Percentiles rank a stretch among this genome's conserved stretches.
phyloP scores from a whole-genome alignment of 2,888 invertebrate genomes.

The Agonopterix heracliana region DNA sequence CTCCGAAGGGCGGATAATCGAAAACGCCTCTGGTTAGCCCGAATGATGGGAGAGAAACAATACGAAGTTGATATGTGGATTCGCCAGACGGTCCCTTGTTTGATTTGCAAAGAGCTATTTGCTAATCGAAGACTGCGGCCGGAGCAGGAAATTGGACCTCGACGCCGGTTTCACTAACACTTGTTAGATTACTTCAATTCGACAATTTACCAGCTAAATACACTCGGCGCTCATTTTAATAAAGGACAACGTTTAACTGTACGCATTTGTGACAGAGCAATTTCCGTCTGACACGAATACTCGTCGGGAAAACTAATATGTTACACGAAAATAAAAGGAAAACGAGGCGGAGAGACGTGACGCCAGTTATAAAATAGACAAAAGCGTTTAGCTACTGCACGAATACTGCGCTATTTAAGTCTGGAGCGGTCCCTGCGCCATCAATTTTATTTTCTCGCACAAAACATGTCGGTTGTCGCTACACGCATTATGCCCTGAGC shows the following conservation, averaged over 20 bases:
- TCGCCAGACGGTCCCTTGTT: conserved; percentile 67
- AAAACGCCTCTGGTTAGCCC: conserved; percentile 73
- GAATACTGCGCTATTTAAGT: conserved; percentile 69
- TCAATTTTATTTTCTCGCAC: conserved; percentile 76
- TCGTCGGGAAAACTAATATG: conserved; percentile 62
- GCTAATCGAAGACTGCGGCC: conserved; percentile 60
- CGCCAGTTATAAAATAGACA: conserved; percentile 69
- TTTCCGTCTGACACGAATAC: conserved; percentile 55
- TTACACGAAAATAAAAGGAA: conserved; percentile 55
- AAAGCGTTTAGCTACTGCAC: conserved; percentile 68
- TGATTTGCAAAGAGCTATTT: conserved; percentile 74
- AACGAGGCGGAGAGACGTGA: conserved; percentile 43
- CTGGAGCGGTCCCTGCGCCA: conserved; percentile 61
- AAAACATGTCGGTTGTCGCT: conserved; percentile 74
- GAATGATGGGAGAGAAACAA: conserved; percentile 69
- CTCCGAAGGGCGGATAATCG: conserved; percentile 70
- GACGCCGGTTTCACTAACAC: conserved; percentile 50
- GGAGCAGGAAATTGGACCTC: conserved; percentile 65
- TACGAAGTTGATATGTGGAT: conserved; percentile 74
- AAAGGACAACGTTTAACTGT: conserved; percentile 35
- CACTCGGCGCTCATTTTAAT: conserved; percentile 45
- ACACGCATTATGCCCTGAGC: conserved; percentile 57
- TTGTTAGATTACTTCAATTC: conserved; percentile 64
- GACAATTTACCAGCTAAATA: conserved; percentile 40
- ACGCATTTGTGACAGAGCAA: conserved; percentile 49